A percentile compares a stretch with the other conserved stretches of the same genome.
phyloP scores from a whole-genome alignment of 2,888 invertebrate species.

The Aphidoletes aphidimyza region DNA sequence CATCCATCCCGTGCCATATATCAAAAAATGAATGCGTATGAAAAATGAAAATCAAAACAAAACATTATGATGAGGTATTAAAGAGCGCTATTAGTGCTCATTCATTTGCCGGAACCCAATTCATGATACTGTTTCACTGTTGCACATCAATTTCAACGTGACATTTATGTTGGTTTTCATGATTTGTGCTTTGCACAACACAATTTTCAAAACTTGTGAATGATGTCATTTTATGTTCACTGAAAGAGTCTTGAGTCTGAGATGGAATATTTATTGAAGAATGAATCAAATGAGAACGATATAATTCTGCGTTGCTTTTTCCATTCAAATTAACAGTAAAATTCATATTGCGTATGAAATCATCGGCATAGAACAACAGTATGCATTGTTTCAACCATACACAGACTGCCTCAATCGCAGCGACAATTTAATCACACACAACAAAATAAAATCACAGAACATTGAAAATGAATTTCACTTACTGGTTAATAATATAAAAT shows the following conservation, averaged over 20 bases:
- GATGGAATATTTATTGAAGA: neutral
- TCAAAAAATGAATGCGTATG: neutral
- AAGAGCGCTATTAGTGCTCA: neutral
- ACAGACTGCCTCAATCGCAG: neutral
- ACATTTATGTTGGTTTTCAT: too few relatives aligned
- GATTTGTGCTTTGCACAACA: too few relatives aligned
- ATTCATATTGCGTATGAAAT: too few relatives aligned
- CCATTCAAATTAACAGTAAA: too few relatives aligned
- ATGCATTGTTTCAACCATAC: too few relatives aligned
- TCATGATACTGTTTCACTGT: too few relatives aligned
- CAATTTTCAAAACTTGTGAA: neutral
- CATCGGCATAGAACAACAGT: too few relatives aligned
- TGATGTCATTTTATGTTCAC: neutral
- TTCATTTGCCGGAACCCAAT: too few relatives aligned
- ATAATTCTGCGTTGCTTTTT: too few relatives aligned
- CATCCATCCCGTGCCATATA: neutral
- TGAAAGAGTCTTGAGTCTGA: neutral
- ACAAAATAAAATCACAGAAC: neutral
- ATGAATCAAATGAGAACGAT: too few relatives aligned
- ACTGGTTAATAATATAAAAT: neutral
- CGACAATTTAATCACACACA: neutral
- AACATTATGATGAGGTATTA: neutral
- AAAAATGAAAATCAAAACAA: conserved; percentile 7
- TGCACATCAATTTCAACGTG: too few relatives aligned
- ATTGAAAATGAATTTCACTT: conserved; percentile 37